Evolutionary conservation across 2,888 invertebrate species (phyloP), one percentile per base, ranked within the genome.

Genomic region (Microplitis deprimator): DNA sequence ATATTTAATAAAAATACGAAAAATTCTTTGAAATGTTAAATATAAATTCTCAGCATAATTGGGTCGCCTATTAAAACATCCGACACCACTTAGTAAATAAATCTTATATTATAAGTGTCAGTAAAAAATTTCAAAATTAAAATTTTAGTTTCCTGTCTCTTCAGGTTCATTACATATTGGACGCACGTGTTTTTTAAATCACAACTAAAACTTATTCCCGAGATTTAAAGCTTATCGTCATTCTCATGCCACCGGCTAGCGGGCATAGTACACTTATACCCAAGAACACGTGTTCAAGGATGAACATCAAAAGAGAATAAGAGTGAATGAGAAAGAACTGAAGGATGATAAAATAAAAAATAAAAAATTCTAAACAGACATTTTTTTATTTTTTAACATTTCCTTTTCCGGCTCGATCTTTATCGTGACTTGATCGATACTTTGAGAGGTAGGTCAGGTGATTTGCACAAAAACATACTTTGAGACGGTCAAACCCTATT

Each of bases 221-320:
- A 13, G 8, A 50, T 50, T 50, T 50, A 13, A 13, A 50, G 50
- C 50, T 13, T 8, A 50, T 50, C 13, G 50, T 50, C 50, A 50
- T 50, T 13, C 50, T 50, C 50, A 50, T 50, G 13, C 50, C 50
- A 50, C 13, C 50, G 50, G 8, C 50, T 29, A 29, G 50, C 50
- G 29, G 29, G 29, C 4, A 29, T 29, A 29, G 29, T 29, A 29
- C 29, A 29, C 29, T 20, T 50, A 13, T 13, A 50, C 3, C 8
- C 50, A 50, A 50, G 50, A 50, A 50, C 50, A 50, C 50, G 50
- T 50, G 50, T 50, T 50, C 50, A 50, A 50, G 50, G 50, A 50
- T 50, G 50, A 50, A 50, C 50, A 50, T 13, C 50, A 50, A 50
- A 50, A 50, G 50, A 50, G 50, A 50, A 50, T 13, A 13, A 50